phyloP scores from a whole-genome alignment of 2,888 invertebrate genomes.

The Chaitophorus viminalis region DNA sequence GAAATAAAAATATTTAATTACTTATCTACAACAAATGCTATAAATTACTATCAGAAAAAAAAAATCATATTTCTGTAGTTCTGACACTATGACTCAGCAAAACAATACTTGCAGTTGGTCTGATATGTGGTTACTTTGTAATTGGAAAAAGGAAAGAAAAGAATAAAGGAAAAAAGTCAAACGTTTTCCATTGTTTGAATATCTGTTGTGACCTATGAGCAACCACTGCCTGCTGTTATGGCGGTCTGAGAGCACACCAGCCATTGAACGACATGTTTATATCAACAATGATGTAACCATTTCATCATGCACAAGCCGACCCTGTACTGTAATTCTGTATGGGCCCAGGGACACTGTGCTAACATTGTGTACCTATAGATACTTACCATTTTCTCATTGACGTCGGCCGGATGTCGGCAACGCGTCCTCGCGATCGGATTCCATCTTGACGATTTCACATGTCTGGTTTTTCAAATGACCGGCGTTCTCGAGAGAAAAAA shows the following conservation, averaged over 20 bases:
- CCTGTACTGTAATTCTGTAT: neutral
- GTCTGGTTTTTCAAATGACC: neutral
- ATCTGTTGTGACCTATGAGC: neutral
- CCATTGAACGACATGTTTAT: neutral
- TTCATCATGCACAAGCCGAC: neutral
- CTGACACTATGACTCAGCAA: slow-evolving; percentile 1
- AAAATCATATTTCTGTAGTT: neutral
- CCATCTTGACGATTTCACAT: slow-evolving; percentile 28
- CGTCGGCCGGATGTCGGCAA: neutral
- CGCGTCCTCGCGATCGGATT: neutral
- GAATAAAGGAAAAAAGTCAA: neutral
- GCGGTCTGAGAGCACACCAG: neutral
- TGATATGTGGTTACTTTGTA: no score
- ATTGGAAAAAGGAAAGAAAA: neutral
- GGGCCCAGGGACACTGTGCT: no score
- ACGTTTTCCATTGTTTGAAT: neutral
- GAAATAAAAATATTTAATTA: neutral
- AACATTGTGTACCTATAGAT: no score
- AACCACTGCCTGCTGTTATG: neutral
- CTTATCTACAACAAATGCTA: neutral
- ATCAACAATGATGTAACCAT: slow-evolving; percentile 13
- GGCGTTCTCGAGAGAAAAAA: neutral
- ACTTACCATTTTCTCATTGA: neutral
- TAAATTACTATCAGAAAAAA: neutral
- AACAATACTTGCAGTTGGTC: neutral